Evolutionary conservation across 2,888 invertebrate species (phyloP).

Genomic region (Protonemura montana): DNA sequence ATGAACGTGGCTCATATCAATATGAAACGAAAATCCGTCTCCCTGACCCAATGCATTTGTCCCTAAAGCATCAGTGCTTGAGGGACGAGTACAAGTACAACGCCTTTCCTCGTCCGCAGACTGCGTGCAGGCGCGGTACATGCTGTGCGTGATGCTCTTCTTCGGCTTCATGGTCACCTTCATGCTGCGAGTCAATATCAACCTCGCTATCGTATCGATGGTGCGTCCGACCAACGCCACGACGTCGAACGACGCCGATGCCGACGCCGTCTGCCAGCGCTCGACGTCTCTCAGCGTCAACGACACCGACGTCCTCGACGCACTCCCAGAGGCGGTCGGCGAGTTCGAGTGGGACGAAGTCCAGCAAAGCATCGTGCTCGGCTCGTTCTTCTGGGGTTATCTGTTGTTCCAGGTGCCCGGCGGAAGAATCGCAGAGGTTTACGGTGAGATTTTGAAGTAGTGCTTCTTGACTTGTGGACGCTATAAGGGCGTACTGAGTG

Average conservation of each 20-base stretch:
- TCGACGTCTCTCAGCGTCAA: neutral
- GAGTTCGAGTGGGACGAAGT: slow-evolving; percentile 56
- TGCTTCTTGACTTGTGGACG: no score
- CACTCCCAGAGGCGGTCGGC: slow-evolving; percentile 36
- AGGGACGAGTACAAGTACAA: no score
- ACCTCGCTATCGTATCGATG: slow-evolving; percentile 54
- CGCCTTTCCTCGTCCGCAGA: slow-evolving; percentile 40
- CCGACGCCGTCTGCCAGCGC: neutral
- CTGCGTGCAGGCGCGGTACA: slow-evolving; percentile 49
- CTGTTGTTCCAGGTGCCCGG: slow-evolving; percentile 60
- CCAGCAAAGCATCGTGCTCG: slow-evolving; percentile 56
- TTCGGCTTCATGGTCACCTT: slow-evolving; percentile 53
- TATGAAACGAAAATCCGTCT: no score
- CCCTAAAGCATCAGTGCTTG: no score
- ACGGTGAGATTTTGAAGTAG: slow-evolving; percentile 53
- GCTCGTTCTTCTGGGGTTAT: slow-evolving; percentile 61
- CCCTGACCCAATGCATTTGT: no score
- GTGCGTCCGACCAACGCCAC: slow-evolving; percentile 47
- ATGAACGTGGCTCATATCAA: no score
- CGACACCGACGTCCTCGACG: neutral
- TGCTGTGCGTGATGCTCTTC: slow-evolving; percentile 52
- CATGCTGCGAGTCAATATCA: slow-evolving; percentile 53
- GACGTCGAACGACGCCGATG: neutral
- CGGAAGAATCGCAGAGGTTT: slow-evolving; percentile 57
- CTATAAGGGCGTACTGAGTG: no score